Evolutionary conservation across 2,888 invertebrate genomes (phyloP).

Genomic region (Dicycla oo): DNA sequence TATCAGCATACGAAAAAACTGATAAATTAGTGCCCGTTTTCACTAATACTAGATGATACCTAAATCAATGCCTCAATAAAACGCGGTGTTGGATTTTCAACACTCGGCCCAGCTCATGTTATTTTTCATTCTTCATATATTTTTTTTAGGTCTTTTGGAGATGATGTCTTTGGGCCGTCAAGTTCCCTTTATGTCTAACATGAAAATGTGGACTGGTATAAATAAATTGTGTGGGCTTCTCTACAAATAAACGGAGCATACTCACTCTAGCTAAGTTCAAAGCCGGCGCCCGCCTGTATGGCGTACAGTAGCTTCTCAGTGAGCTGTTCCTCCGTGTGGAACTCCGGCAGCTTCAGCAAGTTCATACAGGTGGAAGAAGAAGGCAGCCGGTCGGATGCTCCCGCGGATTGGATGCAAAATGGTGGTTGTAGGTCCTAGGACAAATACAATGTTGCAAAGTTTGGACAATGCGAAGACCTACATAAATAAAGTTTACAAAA

Average conservation of each 20-base stretch:
- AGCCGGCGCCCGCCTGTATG: conserved; percentile 98
- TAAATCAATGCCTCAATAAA: neutral
- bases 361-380: conserved; percentile 99
- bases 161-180: neutral
- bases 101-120: neutral
- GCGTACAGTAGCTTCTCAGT: conserved; percentile 97
- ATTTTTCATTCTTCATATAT: neutral
- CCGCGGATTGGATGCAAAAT: conserved; percentile 98
- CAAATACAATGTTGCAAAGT: neutral
- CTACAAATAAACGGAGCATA: conserved; percentile 1
- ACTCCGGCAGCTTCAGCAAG: conserved; percentile 98
- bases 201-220: neutral
- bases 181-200: neutral
- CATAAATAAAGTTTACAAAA: too few species aligned
- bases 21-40: neutral
- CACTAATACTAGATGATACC: too few species aligned
- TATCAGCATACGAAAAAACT: neutral
- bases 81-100: neutral
- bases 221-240: neutral
- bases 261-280: conserved; percentile 95
- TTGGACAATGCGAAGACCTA: neutral
- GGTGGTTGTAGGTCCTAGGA: conserved; percentile 97
- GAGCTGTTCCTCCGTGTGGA: conserved; percentile 94
- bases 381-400: conserved; percentile 97
- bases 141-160: neutral